Percentiles rank a stretch among this genome's conserved stretches.
phyloP scores from a whole-genome alignment of 2,797 vertebrate genomes.

The Sebastes umbrosus region DNA sequence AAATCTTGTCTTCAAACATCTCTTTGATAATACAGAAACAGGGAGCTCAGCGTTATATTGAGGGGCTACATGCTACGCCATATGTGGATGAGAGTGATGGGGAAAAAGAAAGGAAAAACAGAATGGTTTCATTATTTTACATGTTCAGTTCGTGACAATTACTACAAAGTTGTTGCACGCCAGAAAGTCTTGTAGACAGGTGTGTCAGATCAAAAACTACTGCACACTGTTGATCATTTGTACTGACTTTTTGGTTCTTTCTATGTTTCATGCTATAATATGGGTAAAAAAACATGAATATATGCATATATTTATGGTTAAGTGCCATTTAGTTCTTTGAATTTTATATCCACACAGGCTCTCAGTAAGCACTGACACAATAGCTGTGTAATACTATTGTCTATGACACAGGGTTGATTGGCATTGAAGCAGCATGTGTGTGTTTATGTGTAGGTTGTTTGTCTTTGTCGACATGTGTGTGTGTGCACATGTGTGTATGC shows the following conservation, averaged over 20 bases:
- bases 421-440: neutral
- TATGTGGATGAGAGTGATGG: no score
- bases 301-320: neutral
- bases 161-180: neutral
- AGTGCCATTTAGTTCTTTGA: neutral
- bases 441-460: neutral
- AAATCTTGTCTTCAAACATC: fast-evolving
- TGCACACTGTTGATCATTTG: no score
- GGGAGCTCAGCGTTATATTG: neutral
- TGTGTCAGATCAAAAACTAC: no score
- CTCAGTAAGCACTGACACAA: slow-evolving; percentile 39
- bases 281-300: neutral
- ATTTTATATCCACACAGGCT: neutral
- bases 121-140: fast-evolving
- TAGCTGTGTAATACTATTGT: slow-evolving; percentile 44
- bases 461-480: neutral
- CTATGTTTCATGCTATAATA: neutral
- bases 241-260: neutral
- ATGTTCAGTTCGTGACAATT: neutral
- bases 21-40: fast-evolving
- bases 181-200: no score
- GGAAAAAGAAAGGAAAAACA: no score
- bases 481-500: slow-evolving; percentile 7
- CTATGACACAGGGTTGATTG: slow-evolving; percentile 28
- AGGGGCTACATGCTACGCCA: no score